Conservation (phyloP, 2,113 vertebrate genomes). For the Syngnathus typhle region DNA sequence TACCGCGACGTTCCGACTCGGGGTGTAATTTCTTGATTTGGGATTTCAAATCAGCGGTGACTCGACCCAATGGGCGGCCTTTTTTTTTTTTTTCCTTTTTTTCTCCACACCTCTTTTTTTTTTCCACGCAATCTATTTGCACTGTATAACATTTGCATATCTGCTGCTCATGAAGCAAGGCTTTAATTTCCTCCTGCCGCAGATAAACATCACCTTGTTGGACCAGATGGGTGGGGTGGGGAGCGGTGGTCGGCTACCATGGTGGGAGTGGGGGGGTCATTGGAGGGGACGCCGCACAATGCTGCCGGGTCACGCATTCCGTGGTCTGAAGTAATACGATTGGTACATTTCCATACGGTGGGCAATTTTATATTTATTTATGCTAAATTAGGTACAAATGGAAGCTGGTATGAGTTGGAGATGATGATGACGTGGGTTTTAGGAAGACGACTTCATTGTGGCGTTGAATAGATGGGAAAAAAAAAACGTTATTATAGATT, state of each 20-base stretch:
- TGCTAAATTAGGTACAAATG: constrained; percentile 35
- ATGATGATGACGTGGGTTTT: neutral
- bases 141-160: constrained; percentile 81
- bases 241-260: no score
- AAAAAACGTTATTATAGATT: no score
- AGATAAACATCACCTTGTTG: constrained; percentile 98
- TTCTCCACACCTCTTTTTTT: constrained; percentile 2
- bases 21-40: constrained; percentile 31
- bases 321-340: constrained; percentile 66
- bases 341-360: constrained; percentile 62
- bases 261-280: constrained; percentile 50
- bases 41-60: constrained; percentile 44
- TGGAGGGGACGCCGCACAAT: constrained; percentile 65
- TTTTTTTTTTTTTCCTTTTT: neutral
- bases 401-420: constrained; percentile 2
- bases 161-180: constrained; percentile 81
- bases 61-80: constrained; percentile 25
- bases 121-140: constrained; percentile 62
- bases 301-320: constrained; percentile 54
- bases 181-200: constrained; percentile 98
- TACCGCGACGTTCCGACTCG: constrained; percentile 24
- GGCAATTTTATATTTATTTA: constrained; percentile 28
- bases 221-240: constrained; percentile 81
- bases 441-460: neutral
- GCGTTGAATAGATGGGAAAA: no score